Conservation (phyloP, 2,888 invertebrate genomes). For the Dysmachus trigonus region DNA sequence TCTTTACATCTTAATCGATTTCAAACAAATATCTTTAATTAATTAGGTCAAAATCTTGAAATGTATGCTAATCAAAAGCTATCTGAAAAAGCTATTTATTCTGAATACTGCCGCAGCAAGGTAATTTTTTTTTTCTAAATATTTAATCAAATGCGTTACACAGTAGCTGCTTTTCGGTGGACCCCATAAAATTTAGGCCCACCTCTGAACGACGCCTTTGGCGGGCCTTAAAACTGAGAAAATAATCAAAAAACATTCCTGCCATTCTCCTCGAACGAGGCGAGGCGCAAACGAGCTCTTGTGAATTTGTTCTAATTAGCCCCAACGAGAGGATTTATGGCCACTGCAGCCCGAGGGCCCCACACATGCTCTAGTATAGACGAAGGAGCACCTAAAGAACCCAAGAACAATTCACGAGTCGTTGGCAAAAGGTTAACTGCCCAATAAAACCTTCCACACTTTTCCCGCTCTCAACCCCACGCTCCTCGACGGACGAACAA, state of each 20-base stretch:
- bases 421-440: conserved; percentile 31
- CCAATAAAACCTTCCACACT: conserved; percentile 38
- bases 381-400: background rate
- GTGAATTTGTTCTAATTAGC: conserved; percentile 2
- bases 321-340: background rate
- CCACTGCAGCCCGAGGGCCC: background rate
- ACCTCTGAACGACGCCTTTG: background rate
- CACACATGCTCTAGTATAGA: conserved; percentile 12
- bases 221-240: background rate
- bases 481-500: background rate
- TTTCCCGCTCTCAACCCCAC: no score
- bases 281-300: background rate
- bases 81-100: no score
- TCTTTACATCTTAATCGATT: no score
- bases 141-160: background rate
- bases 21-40: no score
- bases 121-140: background rate
- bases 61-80: no score
- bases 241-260: background rate
- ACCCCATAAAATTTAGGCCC: background rate
- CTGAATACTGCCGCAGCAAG: no score
- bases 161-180: background rate
- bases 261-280: background rate
- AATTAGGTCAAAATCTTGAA: no score
- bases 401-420: background rate